Base-by-base conservation (phyloP, 2,113 vertebrate genomes). In the Amphilophus citrinellus region DNA sequence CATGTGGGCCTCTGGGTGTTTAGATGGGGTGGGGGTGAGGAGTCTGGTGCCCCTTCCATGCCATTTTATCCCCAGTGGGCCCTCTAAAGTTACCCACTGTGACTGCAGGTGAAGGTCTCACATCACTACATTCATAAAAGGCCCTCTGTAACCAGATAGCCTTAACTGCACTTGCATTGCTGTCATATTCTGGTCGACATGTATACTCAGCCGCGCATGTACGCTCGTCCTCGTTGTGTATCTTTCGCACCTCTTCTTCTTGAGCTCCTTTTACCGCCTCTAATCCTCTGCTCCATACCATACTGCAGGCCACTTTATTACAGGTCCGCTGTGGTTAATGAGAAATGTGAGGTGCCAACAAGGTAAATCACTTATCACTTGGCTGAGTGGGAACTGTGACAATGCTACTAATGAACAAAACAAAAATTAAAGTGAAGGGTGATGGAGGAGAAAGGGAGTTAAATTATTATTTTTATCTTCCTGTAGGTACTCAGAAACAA, bases 61-160 rank as follows among this genome's bases (percentile, higher is more conserved):
- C 71, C 17, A 79, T 76, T 30, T 7, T 84, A 89, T 82, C 87
- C 90, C 84, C 63, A 65, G 79, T 75, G 6, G 14, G 61, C 58
- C 50, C 89, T 89, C 89, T 91, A 79, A 91, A 89, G 88, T 94
- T 91, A 90, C 93, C 76, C 81, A 32, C 75, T 80, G 87, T 84
- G 78, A 53, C 87, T 76, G 82, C 10, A 56, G 80, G 80, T 82
- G 79, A 60, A 17, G 68, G 17, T 83, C 84, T 89, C 87, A 81
- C 86, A 91, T 84, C 77, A 63, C 83, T 56, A 50, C 53, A 13
- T 78, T 89, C 85, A 91, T 85, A 86, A 86, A 87, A 88, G 62
- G 14, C 3, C 35, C 2, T 11, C 60, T 73, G 88, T 80, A 90
- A 91, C 81, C 65, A 61, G 85, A 94, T 84, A 85, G 18, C 39